Conservation (phyloP, 2,888 invertebrate species). For the Caenorhabditis macrosperma region DNA sequence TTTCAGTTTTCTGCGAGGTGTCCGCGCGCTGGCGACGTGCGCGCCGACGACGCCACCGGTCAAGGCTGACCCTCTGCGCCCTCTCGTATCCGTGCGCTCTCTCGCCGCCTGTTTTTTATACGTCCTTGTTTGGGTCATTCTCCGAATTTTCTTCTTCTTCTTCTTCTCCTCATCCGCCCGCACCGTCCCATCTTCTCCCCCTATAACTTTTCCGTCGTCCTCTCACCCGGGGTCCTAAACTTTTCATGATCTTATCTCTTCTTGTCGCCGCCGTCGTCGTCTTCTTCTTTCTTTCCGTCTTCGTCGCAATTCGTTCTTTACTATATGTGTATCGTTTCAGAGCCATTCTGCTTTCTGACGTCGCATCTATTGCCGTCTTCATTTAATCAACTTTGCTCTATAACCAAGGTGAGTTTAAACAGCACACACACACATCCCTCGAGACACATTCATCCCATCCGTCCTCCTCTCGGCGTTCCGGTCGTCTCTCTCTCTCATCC, state of each 20-base stretch:
- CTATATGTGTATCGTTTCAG: conserved; percentile 9
- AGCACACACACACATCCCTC: conserved; percentile 1
- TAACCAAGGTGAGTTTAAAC: conserved; percentile 33
- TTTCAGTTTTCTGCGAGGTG: conserved; percentile 8
- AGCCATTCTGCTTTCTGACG: conserved; percentile 45
- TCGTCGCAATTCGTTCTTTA: neutral
- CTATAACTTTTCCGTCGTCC: neutral
- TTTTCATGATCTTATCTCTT: conserved; percentile 32
- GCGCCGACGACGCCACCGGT: conserved; percentile 37
- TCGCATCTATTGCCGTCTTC: conserved; percentile 28
- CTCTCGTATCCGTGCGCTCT: neutral
- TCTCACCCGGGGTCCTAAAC: neutral
- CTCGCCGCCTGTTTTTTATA: conserved; percentile 16
- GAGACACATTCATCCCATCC: neutral
- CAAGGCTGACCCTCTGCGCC: conserved; percentile 21
- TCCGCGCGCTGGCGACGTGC: conserved; percentile 24
- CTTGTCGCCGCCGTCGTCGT: neutral
- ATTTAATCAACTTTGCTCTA: conserved; percentile 28
- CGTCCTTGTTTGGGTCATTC: conserved; percentile 35
- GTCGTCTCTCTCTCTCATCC: neutral
- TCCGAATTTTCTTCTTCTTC: conserved; percentile 9
- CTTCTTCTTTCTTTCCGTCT: neutral
- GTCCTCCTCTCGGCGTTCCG: neutral
- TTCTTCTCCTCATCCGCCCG: too few relatives aligned
- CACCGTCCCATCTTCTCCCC: too few relatives aligned